Base-by-base conservation (phyloP, 2,797 vertebrate species). In the Micropoecilia bifurca region DNA sequence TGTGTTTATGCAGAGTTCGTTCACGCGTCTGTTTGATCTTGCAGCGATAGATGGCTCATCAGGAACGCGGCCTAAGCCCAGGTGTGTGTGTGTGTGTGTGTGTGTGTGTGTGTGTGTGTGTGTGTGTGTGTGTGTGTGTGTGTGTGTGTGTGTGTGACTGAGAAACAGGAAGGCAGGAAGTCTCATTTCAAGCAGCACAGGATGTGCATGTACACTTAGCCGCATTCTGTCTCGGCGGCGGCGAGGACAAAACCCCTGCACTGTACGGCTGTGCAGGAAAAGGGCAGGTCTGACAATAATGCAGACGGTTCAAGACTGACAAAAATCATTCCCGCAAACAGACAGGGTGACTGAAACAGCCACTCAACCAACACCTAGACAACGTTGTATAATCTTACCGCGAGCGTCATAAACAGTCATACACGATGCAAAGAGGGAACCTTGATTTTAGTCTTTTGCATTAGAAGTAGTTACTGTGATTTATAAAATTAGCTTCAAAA, bases 131-230 rank as follows among this genome's bases (percentile, higher is more conserved):
- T 20, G 25, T n/a, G 82, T 74, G 84, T 20, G 25, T n/a, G 82
- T 74, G 84, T 47, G 41, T 41, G 41, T 50, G 47, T 45, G 43
- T 20, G 25, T n/a, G 82, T 74, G 84, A 87, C 89, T 86, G 90
- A 91, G 88, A 89, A 91, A 93, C 90, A 93, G 93, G 90, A 93
- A 91, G 89, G 71, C 92, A 92, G 94, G 93, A 94, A 94, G 92
- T 89, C 82, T 88, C 78, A 76, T 73, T 85, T 86, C 73, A 82
- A 91, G 89, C 91, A 82, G 84, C 92, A 93, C 94, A 94, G 94
- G 92, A 94, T 92, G 91, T 89, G 86, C 76, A 81, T 80, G 59
- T 83, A 88, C 81, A 83, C 74, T 43, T 46, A 81, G 80, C 77
- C 59, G 50, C 83, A 73, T 46, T 82, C 61, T 59, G 71, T 71